Evolutionary conservation across 2,888 invertebrate species (phyloP).

Genomic region (Nasonia oneida): DNA sequence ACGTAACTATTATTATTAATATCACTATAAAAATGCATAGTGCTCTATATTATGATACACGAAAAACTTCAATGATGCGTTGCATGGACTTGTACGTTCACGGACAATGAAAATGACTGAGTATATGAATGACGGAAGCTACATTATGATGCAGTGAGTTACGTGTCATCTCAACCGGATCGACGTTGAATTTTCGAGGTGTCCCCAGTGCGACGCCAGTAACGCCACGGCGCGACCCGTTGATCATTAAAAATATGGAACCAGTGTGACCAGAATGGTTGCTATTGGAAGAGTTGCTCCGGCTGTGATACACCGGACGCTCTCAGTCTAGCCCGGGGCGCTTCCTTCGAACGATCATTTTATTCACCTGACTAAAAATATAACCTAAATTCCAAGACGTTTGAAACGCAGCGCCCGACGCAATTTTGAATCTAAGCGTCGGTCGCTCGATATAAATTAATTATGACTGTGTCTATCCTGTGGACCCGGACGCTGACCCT

Average conservation of each 20-base stretch:
- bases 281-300: constrained; percentile 77
- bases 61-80: constrained; percentile 43
- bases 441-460: constrained; percentile 21
- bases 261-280: constrained; percentile 80
- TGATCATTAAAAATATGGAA: constrained; percentile 77
- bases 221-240: constrained; percentile 75
- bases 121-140: constrained; percentile 28
- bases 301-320: constrained; percentile 64
- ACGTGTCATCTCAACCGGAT: constrained; percentile 37
- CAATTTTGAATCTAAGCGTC: constrained; percentile 57
- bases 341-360: constrained; percentile 57
- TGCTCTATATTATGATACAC: constrained; percentile 35
- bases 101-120: constrained; percentile 43
- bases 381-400: not conserved
- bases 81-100: constrained; percentile 43
- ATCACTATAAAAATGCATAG: constrained; percentile 54
- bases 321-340: constrained; percentile 75
- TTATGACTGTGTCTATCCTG: constrained; percentile 1
- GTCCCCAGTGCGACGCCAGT: constrained; percentile 75
- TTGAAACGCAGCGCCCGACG: constrained; percentile 25
- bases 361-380: not conserved
- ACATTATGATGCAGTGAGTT: not conserved
- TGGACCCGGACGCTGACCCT: constrained; percentile 50
- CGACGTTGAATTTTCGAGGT: constrained; percentile 54
- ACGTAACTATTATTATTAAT: constrained; percentile 50